Evolutionary conservation across 1,140 invertebrate species (phyloP).

Genomic region (Bombus pyrosoma): DNA sequence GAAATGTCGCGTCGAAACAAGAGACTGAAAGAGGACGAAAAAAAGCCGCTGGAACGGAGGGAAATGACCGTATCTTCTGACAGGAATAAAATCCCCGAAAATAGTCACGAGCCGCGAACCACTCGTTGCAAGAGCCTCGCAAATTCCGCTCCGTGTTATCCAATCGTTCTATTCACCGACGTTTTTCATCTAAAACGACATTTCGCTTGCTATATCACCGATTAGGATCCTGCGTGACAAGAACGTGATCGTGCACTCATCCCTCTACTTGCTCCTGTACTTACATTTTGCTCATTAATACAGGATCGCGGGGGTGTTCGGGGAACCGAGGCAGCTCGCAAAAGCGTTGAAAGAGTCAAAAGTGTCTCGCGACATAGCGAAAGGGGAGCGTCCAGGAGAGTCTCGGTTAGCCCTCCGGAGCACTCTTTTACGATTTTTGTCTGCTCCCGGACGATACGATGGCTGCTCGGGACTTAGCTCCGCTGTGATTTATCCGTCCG

Average conservation of each 20-base stretch:
- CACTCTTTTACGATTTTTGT: slow-evolving; percentile 77
- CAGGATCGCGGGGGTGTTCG: no score
- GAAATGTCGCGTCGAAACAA: slow-evolving; percentile 15
- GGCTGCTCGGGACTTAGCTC: slow-evolving; percentile 50
- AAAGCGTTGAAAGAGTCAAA: no score
- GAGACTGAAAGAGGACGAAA: background rate
- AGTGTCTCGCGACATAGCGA: background rate
- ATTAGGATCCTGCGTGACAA: background rate
- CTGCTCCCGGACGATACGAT: slow-evolving; percentile 55
- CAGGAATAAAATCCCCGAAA: slow-evolving; percentile 34
- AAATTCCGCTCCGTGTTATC: background rate
- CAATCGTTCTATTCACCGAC: background rate
- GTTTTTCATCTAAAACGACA: no score
- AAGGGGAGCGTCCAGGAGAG: slow-evolving; percentile 33
- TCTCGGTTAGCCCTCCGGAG: background rate
- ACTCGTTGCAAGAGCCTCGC: background rate
- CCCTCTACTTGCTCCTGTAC: no score
- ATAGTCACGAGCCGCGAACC: slow-evolving; percentile 12
- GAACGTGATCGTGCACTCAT: background rate
- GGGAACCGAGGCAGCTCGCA: no score
- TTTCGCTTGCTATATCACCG: background rate
- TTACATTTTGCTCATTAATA: no score
- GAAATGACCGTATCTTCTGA: slow-evolving; percentile 4
- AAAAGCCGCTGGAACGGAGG: background rate
- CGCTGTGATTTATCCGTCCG: slow-evolving; percentile 71